Base-by-base conservation (phyloP, 1,140 invertebrate species). In the Hycleus phaleratus region DNA sequence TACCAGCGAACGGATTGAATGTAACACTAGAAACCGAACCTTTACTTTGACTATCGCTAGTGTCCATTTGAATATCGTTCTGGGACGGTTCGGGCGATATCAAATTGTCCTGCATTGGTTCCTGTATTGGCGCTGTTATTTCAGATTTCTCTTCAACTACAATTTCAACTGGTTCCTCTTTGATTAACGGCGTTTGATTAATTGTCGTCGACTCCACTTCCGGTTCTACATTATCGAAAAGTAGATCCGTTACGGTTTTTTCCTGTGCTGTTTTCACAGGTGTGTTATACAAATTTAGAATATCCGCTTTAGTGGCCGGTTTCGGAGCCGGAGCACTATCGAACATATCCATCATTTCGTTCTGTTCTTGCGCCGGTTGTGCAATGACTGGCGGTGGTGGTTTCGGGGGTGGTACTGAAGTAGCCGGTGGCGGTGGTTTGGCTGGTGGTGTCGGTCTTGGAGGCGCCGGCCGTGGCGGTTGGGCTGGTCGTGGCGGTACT, bases 221-320 rank as follows among this genome's bases (percentile, higher is more conserved):
- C 11, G 67, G 47, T 51, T 72, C 71, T 8, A 68, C 56, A 25
- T 57, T 63, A 57, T 73, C 69, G 49, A 56, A 70, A 5, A 74
- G 59, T 9, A 74, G 59, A 63, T 75, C 73, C 5, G 64, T 60
- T 60, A 65, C 26, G 70, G 71, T 46, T 10, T 10, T 42, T 65
- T 76, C 75, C 49, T 66, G 63, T 42, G 60, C 26, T 4, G 55
- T 9, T 60, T 75, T 75, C 60, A 77, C 76, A 8, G 80, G 79
- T 56, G 77, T 74, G 12, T 82, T 79, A 58, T 83, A 84, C n/a
- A 85, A 71, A 70, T 82, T 85, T 24, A 85, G 68, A 42, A 85
- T 85, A 56, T 81, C 83, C 67, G 83, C 81, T 56, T 82, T 84
- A 11, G 79, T 78, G n/a, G 68, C 62, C n/a, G 72, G 70, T 61